phyloP scores from a whole-genome alignment of 2,797 vertebrate genomes.

The Lacerta viridis region DNA sequence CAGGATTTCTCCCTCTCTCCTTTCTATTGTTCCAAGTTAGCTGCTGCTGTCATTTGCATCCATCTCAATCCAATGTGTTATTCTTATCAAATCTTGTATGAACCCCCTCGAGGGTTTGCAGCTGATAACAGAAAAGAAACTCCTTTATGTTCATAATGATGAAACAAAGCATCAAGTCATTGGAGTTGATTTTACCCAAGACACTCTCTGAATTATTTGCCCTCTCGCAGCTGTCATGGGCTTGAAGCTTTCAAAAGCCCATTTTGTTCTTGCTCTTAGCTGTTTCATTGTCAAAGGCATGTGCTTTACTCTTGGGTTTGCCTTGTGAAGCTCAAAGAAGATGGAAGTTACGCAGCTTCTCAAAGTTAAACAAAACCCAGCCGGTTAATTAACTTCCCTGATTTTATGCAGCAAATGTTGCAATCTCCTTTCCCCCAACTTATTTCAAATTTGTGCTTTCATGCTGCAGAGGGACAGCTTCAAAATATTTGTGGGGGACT shows the following conservation, averaged over 20 bases:
- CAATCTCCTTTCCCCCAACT: slow-evolving; percentile 56
- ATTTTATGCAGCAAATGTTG: slow-evolving; percentile 75
- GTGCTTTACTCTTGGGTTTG: slow-evolving; percentile 62
- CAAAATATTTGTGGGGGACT: slow-evolving; percentile 52
- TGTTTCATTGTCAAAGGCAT: slow-evolving; percentile 75
- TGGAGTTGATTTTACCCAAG: slow-evolving; percentile 74
- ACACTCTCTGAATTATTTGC: slow-evolving; percentile 75
- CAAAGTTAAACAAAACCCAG: slow-evolving; percentile 66
- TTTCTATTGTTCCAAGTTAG: slow-evolving; percentile 42
- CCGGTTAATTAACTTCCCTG: slow-evolving; percentile 74
- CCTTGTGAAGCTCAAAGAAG: slow-evolving; percentile 62
- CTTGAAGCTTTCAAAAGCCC: slow-evolving; percentile 77
- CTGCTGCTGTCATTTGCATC: slow-evolving; percentile 49
- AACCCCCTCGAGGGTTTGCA: slow-evolving; percentile 71
- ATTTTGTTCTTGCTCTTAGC: slow-evolving; percentile 73
- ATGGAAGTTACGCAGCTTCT: slow-evolving; percentile 1
- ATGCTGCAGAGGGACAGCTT: slow-evolving; percentile 48
- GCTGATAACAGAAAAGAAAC: slow-evolving; percentile 78
- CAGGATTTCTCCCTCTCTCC: slow-evolving; percentile 10
- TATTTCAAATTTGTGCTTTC: slow-evolving; percentile 63
- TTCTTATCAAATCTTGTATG: slow-evolving; percentile 63
- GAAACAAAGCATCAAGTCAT: slow-evolving; percentile 76
- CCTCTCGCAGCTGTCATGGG: slow-evolving; percentile 72
- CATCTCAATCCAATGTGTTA: slow-evolving; percentile 70
- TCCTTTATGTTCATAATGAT: slow-evolving; percentile 80